Conservation (phyloP, 2,113 vertebrate species). For the Triplophysa dalaica region DNA sequence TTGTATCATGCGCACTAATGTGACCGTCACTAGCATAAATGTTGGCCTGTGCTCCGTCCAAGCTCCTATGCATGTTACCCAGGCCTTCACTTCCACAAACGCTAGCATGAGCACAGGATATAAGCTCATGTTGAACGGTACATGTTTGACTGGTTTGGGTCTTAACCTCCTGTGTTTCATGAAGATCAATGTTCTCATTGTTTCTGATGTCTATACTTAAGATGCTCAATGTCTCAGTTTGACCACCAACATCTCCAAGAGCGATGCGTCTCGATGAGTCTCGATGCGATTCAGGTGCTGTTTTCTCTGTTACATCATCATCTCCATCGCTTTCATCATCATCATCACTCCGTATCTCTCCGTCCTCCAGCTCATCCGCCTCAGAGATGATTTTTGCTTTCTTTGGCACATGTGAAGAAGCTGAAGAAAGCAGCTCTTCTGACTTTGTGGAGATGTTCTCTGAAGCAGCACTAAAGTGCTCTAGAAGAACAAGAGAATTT, state of each 20-base stretch:
- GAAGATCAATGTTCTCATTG: neutral
- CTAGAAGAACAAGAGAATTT: neutral
- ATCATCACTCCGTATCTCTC: slow-evolving; percentile 66
- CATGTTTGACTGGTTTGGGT: neutral
- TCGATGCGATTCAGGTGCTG: neutral
- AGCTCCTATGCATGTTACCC: neutral
- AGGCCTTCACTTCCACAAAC: neutral
- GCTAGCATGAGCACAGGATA: neutral
- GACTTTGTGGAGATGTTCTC: neutral
- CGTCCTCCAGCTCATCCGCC: slow-evolving; percentile 65
- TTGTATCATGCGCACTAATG: neutral
- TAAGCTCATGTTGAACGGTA: neutral
- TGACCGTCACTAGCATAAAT: neutral
- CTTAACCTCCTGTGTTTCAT: neutral
- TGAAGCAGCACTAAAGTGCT: neutral
- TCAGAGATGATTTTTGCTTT: slow-evolving; percentile 48
- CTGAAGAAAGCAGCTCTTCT: neutral
- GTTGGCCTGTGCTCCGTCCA: neutral
- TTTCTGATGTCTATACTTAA: neutral
- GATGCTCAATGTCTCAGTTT: neutral
- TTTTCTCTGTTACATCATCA: neutral
- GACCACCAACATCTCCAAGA: neutral
- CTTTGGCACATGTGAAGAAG: slow-evolving; percentile 52
- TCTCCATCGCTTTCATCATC: slow-evolving; percentile 26
- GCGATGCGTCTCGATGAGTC: too few species aligned